Percentiles rank a stretch among this genome's conserved stretches.
phyloP scores from a whole-genome alignment of 2,113 vertebrate genomes.

The human region DNA sequence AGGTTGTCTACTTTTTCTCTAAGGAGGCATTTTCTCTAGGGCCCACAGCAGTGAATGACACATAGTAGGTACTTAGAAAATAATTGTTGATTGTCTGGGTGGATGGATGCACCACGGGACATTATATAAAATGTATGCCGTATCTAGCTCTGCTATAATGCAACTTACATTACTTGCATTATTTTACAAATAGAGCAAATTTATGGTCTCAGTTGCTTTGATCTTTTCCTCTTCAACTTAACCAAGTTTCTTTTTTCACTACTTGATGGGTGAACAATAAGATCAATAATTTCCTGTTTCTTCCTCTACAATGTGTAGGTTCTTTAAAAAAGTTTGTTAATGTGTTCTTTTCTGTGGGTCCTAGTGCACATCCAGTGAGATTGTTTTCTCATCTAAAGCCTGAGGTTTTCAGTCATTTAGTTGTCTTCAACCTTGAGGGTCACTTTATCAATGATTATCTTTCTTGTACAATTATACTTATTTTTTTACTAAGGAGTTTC shows the following conservation, averaged over 20 bases:
- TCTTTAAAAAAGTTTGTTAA: background rate
- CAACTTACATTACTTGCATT: background rate
- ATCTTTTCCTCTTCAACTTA: background rate
- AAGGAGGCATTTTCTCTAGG: background rate
- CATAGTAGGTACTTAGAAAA: background rate
- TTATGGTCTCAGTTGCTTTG: background rate
- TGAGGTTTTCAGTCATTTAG: background rate
- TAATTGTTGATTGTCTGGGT: rapidly evolving
- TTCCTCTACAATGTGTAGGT: background rate
- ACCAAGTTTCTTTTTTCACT: background rate
- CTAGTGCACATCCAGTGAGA: background rate
- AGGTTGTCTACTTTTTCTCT: background rate
- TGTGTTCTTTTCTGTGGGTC: background rate
- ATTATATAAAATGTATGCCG: background rate
- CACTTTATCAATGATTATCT: background rate
- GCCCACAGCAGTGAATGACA: background rate
- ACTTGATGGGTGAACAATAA: background rate
- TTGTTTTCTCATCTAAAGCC: background rate
- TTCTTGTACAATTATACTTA: background rate
- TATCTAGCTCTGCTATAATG: background rate
- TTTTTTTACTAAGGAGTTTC: conserved; percentile 18
- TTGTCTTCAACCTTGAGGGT: background rate
- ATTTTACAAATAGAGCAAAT: background rate
- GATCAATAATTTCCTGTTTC: background rate
- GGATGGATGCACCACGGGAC: background rate